A percentile compares a stretch with the other conserved stretches of the same genome.
These are phyloP conservation scores for Eristalinus sepulchralis DNA, from an alignment of 2,888 invertebrate genomes.

Conservation along the genomic window DNA sequence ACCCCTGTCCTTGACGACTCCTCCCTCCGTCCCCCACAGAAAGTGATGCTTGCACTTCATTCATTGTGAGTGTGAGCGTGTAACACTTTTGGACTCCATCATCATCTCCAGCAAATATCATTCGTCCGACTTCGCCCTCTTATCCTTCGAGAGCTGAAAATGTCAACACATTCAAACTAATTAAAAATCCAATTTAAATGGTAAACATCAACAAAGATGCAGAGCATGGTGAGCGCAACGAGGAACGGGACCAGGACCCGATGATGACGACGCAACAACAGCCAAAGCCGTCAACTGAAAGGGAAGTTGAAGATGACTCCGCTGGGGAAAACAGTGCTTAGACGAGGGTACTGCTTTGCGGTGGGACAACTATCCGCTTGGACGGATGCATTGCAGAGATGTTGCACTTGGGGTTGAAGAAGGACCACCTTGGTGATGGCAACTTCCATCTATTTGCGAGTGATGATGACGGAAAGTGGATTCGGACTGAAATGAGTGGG, in stretches of 20 bases:
- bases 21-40: too few species aligned
- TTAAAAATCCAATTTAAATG: constrained; percentile 72
- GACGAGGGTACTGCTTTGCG: constrained; percentile 49
- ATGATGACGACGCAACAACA: not conserved
- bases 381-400: constrained; percentile 45
- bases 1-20: not conserved
- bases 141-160: constrained; percentile 66
- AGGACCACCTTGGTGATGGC: not conserved
- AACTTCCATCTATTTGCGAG: constrained; percentile 22
- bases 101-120: constrained; percentile 54
- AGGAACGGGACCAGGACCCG: not conserved
- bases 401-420: constrained; percentile 2
- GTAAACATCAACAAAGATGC: constrained; percentile 63
- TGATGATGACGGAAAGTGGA: constrained; percentile 9
- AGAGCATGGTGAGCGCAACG: constrained; percentile 6
- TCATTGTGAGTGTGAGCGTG: constrained; percentile 23
- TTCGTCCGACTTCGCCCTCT: constrained; percentile 36
- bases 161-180: constrained; percentile 72
- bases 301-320: constrained; percentile 64
- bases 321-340: constrained; percentile 59
- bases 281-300: constrained; percentile 40
- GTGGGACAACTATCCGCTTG: constrained; percentile 47
- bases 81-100: constrained; percentile 16
- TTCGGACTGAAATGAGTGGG: constrained; percentile 8
- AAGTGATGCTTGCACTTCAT: not conserved